Conservation (phyloP, 1,140 invertebrate species). For the Apis florea region DNA sequence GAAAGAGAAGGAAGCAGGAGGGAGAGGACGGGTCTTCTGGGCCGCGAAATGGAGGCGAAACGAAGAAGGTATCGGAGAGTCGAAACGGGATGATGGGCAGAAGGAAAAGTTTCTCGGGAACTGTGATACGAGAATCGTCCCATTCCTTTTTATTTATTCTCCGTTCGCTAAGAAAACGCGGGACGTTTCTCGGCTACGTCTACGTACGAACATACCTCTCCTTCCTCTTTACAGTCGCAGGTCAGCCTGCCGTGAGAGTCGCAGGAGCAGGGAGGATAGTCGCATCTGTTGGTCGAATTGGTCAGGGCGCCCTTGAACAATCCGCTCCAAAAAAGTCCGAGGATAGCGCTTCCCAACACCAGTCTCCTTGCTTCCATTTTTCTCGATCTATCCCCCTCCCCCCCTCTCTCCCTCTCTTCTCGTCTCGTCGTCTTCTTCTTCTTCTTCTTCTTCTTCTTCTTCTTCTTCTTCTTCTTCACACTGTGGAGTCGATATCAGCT, state of each 20-base stretch:
- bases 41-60: too few relatives aligned
- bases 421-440: too few relatives aligned
- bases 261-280: conserved; percentile 81
- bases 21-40: not conserved
- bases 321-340: conserved; percentile 74
- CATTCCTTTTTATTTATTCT: too few relatives aligned
- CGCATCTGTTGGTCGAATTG: conserved; percentile 80
- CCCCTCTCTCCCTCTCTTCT: not conserved
- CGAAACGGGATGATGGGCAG: not conserved
- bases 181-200: conserved; percentile 13
- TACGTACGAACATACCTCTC: conserved; percentile 76
- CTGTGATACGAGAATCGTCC: conserved; percentile 37
- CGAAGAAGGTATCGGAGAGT: too few relatives aligned
- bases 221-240: conserved; percentile 81
- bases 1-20: not conserved
- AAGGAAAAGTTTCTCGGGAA: conserved; percentile 1
- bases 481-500: conserved; percentile 28
- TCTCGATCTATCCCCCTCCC: conserved; percentile 36
- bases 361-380: conserved; percentile 75
- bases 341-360: conserved; percentile 73
- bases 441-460: not conserved
- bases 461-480: not conserved
- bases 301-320: conserved; percentile 67
- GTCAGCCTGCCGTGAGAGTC: conserved; percentile 81
- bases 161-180: not conserved